Evolutionary conservation across 2,797 vertebrate species (phyloP).

Genomic region (Thunnus albacares): DNA sequence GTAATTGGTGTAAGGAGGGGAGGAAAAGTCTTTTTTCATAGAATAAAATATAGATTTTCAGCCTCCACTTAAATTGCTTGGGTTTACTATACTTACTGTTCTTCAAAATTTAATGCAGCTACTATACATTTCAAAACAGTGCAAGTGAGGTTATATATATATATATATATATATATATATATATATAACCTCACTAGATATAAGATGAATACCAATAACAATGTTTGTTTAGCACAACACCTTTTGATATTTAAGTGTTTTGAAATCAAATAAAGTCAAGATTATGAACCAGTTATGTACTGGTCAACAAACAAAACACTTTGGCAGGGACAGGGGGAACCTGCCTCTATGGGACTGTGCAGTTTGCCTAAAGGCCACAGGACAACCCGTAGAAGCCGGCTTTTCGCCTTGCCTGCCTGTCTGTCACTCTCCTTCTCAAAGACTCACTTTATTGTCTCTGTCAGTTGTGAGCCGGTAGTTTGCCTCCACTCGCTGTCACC

Average conservation of each 20-base stretch:
- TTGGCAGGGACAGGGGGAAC: conserved; percentile 30
- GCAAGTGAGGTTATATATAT: neutral
- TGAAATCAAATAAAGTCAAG: neutral
- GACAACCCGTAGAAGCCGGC: conserved; percentile 53
- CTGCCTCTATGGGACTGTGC: conserved; percentile 32
- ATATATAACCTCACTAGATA: too few relatives aligned
- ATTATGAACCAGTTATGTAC: conserved; percentile 2
- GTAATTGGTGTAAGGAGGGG: neutral
- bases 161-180: too few relatives aligned
- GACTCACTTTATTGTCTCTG: conserved; percentile 92
- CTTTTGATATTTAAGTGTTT: conserved; percentile 21
- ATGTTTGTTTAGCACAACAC: neutral
- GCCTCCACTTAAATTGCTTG: neutral
- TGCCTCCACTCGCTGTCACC: conserved; percentile 92
- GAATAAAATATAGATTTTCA: neutral
- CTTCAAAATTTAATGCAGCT: neutral
- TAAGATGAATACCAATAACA: neutral
- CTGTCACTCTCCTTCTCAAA: conserved; percentile 80
- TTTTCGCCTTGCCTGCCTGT: conserved; percentile 47
- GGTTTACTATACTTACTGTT: neutral
- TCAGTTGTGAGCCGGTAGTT: conserved; percentile 94
- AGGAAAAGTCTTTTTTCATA: neutral
- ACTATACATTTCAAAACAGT: neutral
- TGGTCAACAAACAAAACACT: conserved; percentile 25
- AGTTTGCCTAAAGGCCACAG: conserved; percentile 45